phyloP scores from a whole-genome alignment of 23 tunicate genomes.

The Styela clava region DNA sequence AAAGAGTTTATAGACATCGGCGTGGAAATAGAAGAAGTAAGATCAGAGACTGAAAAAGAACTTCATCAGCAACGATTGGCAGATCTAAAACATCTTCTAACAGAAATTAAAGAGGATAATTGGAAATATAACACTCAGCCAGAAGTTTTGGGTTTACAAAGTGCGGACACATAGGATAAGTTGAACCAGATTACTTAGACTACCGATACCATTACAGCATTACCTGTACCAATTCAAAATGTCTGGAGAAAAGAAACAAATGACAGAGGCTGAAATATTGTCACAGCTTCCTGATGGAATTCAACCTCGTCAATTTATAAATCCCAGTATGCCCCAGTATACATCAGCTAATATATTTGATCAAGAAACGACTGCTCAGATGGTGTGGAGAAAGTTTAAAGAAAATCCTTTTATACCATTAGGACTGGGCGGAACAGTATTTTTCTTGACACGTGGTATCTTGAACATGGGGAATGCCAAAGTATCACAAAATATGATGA shows the following conservation, averaged over 20 bases:
- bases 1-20: slow-evolving; percentile 57
- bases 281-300: slow-evolving; percentile 78
- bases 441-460: slow-evolving; percentile 54
- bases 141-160: slow-evolving; percentile 42
- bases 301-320: slow-evolving; percentile 32
- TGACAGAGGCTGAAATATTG: slow-evolving; percentile 67
- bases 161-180: too few relatives aligned
- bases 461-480: slow-evolving; percentile 52
- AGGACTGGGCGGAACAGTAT: slow-evolving; percentile 64
- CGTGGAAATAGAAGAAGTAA: slow-evolving; percentile 45
- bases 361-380: slow-evolving; percentile 22
- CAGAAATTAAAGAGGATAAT: slow-evolving; percentile 38
- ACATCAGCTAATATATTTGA: slow-evolving; percentile 7
- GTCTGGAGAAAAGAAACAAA: slow-evolving; percentile 18
- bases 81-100: slow-evolving; percentile 53
- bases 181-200: too few relatives aligned
- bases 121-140: slow-evolving; percentile 68
- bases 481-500: slow-evolving; percentile 78
- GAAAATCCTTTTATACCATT: slow-evolving; percentile 76
- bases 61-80: slow-evolving; percentile 51
- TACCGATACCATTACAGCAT: too few relatives aligned
- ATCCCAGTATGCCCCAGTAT: slow-evolving; percentile 45
- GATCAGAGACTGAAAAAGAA: slow-evolving; percentile 55
- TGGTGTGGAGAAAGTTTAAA: slow-evolving; percentile 20
- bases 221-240: too few relatives aligned